These are phyloP conservation scores for Nannoperca australis DNA, from an alignment of 2,797 vertebrate species.

Conservation along the genomic window DNA sequence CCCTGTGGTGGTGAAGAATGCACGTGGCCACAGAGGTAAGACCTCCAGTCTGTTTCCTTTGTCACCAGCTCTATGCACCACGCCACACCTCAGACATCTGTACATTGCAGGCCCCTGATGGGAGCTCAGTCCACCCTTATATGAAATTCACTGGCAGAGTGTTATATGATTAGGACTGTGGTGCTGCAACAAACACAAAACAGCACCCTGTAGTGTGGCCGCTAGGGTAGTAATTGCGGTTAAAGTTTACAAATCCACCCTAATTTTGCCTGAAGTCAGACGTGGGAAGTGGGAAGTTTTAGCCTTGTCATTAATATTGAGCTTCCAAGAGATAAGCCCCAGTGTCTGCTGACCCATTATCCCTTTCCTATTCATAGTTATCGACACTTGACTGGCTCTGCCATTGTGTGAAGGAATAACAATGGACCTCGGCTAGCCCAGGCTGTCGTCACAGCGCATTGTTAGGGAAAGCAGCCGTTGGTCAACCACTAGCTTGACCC, in stretches of 20 bases:
- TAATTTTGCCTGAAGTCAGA: conserved; percentile 32
- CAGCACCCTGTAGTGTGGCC: conserved; percentile 1
- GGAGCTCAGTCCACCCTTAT: conserved; percentile 40
- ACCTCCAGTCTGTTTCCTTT: not conserved
- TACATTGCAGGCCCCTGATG: conserved; percentile 1
- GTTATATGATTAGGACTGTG: conserved; percentile 60
- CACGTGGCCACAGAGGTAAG: conserved; percentile 93
- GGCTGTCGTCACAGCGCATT: conserved; percentile 45
- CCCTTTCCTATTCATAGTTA: conserved; percentile 61
- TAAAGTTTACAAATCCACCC: conserved; percentile 25
- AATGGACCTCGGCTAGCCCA: conserved; percentile 39
- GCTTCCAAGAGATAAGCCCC: conserved; percentile 23
- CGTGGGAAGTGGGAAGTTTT: conserved; percentile 34
- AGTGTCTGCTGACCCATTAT: conserved; percentile 52
- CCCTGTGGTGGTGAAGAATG: conserved; percentile 95
- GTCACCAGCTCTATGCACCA: conserved; percentile 3
- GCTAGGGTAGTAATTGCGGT: conserved; percentile 16
- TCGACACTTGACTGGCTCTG: conserved; percentile 58
- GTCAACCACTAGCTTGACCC: conserved; percentile 51
- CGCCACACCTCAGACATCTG: conserved; percentile 9
- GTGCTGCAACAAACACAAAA: conserved; percentile 41
- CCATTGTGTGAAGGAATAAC: conserved; percentile 63
- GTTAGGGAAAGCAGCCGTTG: conserved; percentile 62
- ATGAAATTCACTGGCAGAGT: conserved; percentile 63
- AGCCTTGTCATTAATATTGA: conserved; percentile 21